A percentile compares a stretch with the other conserved stretches of the same genome.
phyloP scores from a whole-genome alignment of 2,113 vertebrate genomes.

The Melanocharis versteri region DNA sequence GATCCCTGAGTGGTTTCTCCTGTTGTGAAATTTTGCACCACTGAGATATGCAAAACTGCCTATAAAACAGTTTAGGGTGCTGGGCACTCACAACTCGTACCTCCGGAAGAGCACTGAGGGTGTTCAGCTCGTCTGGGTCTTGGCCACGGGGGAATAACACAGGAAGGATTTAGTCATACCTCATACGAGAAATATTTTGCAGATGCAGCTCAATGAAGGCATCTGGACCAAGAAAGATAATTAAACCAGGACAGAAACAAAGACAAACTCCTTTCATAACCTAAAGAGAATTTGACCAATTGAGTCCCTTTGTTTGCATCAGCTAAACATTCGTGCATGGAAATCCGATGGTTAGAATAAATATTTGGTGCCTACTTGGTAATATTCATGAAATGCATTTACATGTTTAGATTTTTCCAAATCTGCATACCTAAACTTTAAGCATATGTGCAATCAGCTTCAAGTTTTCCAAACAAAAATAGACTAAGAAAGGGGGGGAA shows the following conservation, averaged over 20 bases:
- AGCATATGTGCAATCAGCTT: slow-evolving; percentile 63
- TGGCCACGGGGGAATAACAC: background rate
- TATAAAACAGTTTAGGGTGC: background rate
- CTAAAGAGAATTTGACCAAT: slow-evolving; percentile 3
- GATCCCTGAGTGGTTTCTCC: background rate
- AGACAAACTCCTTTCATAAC: background rate
- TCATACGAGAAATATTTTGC: slow-evolving; percentile 29
- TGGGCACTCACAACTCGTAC: background rate
- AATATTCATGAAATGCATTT: slow-evolving; percentile 59
- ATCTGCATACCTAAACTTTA: slow-evolving; percentile 60
- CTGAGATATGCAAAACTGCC: background rate
- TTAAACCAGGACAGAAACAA: slow-evolving; percentile 45
- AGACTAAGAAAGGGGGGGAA: background rate
- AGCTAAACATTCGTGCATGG: background rate
- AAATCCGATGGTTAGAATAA: slow-evolving; percentile 42
- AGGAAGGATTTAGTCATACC: background rate
- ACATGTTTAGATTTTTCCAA: slow-evolving; percentile 53
- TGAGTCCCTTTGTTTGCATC: slow-evolving; percentile 37
- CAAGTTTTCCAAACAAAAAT: slow-evolving; percentile 49
- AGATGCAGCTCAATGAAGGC: slow-evolving; percentile 23
- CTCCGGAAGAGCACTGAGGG: background rate
- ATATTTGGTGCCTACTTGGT: slow-evolving; percentile 62
- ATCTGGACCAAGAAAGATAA: slow-evolving; percentile 46
- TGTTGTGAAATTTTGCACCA: background rate
- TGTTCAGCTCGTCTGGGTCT: background rate